A percentile compares a stretch with the other conserved stretches of the same genome.
Evolutionary conservation across 2,888 invertebrate genomes (phyloP).

Genomic region (Orthonychiurus folsomi): DNA sequence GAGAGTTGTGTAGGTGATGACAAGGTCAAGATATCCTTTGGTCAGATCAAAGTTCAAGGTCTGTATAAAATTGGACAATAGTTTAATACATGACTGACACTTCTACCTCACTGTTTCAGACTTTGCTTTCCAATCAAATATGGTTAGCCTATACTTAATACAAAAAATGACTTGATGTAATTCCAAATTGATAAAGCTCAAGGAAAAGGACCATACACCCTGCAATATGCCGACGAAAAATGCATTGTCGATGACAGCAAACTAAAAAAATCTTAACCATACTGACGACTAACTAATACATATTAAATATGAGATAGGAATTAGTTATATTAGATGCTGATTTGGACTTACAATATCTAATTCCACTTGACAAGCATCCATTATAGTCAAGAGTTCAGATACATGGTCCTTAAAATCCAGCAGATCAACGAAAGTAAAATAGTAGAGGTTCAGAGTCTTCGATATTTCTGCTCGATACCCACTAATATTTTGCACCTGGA

Average conservation of each 20-base stretch:
- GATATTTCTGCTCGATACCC: conserved; percentile 87
- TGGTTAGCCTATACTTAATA: too few relatives aligned
- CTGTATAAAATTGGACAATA: conserved; percentile 39
- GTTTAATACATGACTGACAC: too few relatives aligned
- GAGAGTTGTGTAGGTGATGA: conserved; percentile 83
- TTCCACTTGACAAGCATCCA: conserved; percentile 92
- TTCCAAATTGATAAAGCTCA: too few relatives aligned
- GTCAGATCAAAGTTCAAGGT: conserved; percentile 93
- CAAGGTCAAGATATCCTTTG: conserved; percentile 87
- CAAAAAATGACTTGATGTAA: too few relatives aligned
- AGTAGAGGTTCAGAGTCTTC: conserved; percentile 91
- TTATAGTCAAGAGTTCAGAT: conserved; percentile 79
- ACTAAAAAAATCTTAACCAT: conserved; percentile 10
- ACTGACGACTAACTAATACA: background rate
- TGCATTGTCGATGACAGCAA: conserved; percentile 5
- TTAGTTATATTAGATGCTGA: too few relatives aligned
- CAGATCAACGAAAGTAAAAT: conserved; percentile 97
- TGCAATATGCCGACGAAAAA: background rate
- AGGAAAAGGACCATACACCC: too few relatives aligned
- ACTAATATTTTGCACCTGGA: conserved; percentile 55
- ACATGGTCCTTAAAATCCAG: conserved; percentile 95
- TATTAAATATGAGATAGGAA: too few relatives aligned
- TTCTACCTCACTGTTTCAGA: too few relatives aligned
- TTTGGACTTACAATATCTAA: conserved; percentile 65
- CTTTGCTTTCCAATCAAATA: too few relatives aligned